A percentile compares a stretch with the other conserved stretches of the same genome.
These are phyloP conservation scores for Tetropium fuscum DNA, from an alignment of 2,888 invertebrate species.

Conservation along the genomic window DNA sequence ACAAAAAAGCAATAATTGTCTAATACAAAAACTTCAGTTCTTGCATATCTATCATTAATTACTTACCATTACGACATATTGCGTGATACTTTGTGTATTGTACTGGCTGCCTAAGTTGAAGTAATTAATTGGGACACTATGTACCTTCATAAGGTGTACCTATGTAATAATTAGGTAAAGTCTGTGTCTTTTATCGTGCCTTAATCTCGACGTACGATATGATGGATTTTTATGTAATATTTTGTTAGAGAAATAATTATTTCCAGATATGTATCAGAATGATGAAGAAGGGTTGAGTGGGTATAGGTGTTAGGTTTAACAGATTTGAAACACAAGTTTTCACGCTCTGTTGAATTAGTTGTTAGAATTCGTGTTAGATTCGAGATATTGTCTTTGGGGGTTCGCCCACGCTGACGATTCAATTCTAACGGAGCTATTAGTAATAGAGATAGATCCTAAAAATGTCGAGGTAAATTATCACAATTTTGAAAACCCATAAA, in stretches of 20 bases:
- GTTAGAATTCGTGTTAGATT: constrained; percentile 26
- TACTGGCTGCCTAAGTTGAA: too few species aligned
- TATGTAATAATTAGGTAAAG: constrained; percentile 8
- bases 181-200: constrained; percentile 7
- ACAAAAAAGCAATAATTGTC: too few species aligned
- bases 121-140: too few species aligned
- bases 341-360: constrained; percentile 34
- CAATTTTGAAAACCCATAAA: too few species aligned
- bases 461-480: too few species aligned
- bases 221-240: constrained; percentile 27
- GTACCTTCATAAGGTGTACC: too few species aligned
- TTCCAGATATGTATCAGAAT: constrained; percentile 43
- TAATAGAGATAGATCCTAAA: too few species aligned
- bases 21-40: too few species aligned
- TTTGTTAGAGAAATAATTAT: constrained; percentile 8
- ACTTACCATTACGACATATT: too few species aligned
- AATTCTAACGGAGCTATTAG: too few species aligned
- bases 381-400: constrained; percentile 13
- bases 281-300: constrained; percentile 41
- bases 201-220: constrained; percentile 17
- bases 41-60: too few species aligned
- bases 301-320: constrained; percentile 53
- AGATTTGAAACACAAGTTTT: constrained; percentile 49
- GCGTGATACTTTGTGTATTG: too few species aligned
- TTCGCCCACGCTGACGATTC: constrained; percentile 11